A percentile compares a stretch with the other conserved stretches of the same genome.
phyloP scores from a whole-genome alignment of 2,113 vertebrate species.

The Shinisaurus crocodilurus region DNA sequence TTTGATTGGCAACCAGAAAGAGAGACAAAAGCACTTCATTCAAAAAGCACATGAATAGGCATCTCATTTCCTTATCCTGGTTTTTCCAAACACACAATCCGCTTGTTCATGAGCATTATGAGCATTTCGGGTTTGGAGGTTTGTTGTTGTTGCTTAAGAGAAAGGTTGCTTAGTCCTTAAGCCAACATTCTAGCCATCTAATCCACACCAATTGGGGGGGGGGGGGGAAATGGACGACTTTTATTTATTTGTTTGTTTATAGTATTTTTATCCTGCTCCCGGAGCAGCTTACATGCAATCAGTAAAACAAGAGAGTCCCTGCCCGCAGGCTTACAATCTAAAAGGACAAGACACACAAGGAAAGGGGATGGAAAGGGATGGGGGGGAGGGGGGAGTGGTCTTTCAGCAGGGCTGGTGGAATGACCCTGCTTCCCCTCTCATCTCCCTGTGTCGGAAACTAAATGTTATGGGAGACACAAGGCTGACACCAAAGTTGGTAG shows the following conservation, averaged over 20 bases:
- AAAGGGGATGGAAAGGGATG: no score
- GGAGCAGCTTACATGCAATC: no score
- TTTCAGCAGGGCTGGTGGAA: no score
- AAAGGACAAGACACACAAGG: no score
- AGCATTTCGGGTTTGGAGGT: neutral
- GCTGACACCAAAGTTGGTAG: neutral
- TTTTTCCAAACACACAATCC: neutral
- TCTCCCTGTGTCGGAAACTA: no score
- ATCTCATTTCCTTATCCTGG: neutral
- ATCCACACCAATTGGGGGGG: neutral
- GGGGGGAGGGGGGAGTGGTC: no score
- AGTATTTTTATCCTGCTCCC: no score
- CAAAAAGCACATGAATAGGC: neutral
- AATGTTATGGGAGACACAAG: neutral
- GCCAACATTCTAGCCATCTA: neutral
- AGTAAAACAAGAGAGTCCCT: no score
- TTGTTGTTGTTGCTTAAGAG: neutral
- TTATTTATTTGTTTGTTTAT: no score
- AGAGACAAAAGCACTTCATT: slow-evolving; percentile 31
- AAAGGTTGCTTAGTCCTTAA: neutral
- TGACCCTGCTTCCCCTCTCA: no score
- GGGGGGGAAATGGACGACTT: no score
- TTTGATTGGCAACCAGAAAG: slow-evolving; percentile 34
- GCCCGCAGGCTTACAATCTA: no score
- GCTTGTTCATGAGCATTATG: neutral